phyloP scores from a whole-genome alignment of 2,797 vertebrate species.

The Vespertilio murinus region DNA sequence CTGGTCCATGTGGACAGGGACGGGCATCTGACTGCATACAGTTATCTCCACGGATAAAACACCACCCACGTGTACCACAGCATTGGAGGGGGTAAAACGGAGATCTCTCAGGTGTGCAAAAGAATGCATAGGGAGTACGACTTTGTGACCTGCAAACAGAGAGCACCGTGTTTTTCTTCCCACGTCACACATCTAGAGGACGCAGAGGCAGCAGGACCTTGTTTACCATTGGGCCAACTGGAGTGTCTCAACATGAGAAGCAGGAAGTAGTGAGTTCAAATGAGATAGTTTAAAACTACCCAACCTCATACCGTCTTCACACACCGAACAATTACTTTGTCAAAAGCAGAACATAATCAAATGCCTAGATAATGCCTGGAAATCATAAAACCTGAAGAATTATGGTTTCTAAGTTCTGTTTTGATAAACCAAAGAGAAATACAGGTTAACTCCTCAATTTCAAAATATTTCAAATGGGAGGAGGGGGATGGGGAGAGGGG shows the following conservation, averaged over 20 bases:
- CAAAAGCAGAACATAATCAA: background rate
- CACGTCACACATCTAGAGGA: background rate
- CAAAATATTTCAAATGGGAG: background rate
- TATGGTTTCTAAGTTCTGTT: background rate
- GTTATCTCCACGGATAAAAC: constrained; percentile 90
- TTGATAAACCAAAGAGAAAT: background rate
- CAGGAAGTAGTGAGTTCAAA: background rate
- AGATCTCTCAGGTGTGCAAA: constrained; percentile 92
- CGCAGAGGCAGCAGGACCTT: background rate
- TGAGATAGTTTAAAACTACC: background rate
- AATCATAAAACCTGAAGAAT: background rate
- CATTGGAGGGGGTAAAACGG: constrained; percentile 89
- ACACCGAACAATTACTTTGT: no score
- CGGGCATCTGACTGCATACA: constrained; percentile 92
- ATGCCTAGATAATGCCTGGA: background rate
- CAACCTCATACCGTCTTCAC: background rate
- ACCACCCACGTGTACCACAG: constrained; percentile 93
- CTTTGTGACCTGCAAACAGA: constrained; percentile 84
- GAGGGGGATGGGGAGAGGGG: background rate
- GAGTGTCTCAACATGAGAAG: background rate
- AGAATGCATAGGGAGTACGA: constrained; percentile 90
- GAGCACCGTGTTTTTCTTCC: background rate
- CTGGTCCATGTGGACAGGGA: constrained; percentile 90
- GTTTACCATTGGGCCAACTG: rapidly evolving
- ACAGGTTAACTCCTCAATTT: background rate